Percentiles rank a stretch among this genome's conserved stretches.
These are phyloP conservation scores for Aphelocoma californica DNA, from an alignment of 2,797 vertebrate genomes.

Conservation along the genomic window DNA sequence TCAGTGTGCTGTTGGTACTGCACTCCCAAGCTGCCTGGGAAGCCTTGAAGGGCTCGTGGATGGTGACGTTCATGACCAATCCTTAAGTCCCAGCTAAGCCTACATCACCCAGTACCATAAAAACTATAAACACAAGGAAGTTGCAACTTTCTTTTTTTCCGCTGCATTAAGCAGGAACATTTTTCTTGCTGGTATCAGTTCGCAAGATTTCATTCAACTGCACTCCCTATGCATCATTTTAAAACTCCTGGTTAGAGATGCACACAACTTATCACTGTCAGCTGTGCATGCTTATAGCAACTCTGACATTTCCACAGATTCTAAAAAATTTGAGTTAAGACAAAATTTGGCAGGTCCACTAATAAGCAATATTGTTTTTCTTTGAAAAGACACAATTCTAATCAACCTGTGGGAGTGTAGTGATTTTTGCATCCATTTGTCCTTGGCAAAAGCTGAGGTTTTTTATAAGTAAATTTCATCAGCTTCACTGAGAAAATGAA, in stretches of 20 bases:
- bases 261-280: slow-evolving; percentile 33
- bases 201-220: neutral
- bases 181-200: slow-evolving; percentile 23
- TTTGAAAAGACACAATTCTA: slow-evolving; percentile 21
- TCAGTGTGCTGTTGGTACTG: neutral
- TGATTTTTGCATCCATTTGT: slow-evolving; percentile 8
- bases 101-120: neutral
- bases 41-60: neutral
- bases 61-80: neutral
- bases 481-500: neutral
- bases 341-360: slow-evolving; percentile 26
- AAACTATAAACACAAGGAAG: neutral
- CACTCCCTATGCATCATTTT: slow-evolving; percentile 15
- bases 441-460: neutral
- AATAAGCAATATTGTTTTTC: slow-evolving; percentile 38
- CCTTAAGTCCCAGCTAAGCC: neutral
- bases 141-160: neutral
- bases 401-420: neutral
- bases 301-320: slow-evolving; percentile 27
- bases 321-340: slow-evolving; percentile 27
- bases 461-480: neutral
- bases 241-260: neutral
- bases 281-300: neutral
- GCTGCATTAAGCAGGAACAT: slow-evolving; percentile 15
- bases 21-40: neutral